Base-by-base conservation (phyloP, 23 tunicate species). In the Styela plicata region DNA sequence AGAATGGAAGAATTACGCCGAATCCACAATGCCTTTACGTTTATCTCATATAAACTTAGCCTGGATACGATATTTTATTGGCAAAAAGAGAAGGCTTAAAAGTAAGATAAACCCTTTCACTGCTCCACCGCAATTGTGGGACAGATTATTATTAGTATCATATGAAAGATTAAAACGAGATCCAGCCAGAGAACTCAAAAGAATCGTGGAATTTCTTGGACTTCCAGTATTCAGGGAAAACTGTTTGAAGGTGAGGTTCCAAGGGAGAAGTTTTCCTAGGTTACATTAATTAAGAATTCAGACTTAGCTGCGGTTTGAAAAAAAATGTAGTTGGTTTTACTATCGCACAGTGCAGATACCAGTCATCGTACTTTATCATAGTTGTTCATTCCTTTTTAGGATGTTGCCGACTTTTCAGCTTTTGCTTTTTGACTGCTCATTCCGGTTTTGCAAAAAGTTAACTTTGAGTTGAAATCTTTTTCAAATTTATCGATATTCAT, bases 181-280 rank as follows among this genome's bases (percentile, higher is more conserved):
- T 22, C 30, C 71, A 67, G 22, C 24, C 17, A 67, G 22, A 22
- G 71, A 67, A 22, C 30, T 67, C 17, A 67, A 67, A 67, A 27
- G 71, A 67, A 29, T 67, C 17, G 31, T 67, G 16, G 24, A 67
- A 16, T 67, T 67, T 1, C 71, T 67, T 67, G 71, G 71, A 25
- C 71, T 67, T 22, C 71, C 71, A 1, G 71, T 67, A 27, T 67
- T 25, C 71, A 67, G 71, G 22, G 17, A 67, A 67, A 21, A 67
- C 19, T 67, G 71, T 67, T 25, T 67, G 22, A 23, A 67, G 71
- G 71, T 67, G 22, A 25, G 31, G 0, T 25, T 29, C 57, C 57
- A 7, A n/a, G n/a, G n/a, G n/a, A n/a, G n/a, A n/a, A n/a, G n/a
- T n/a, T n/a, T n/a, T n/a, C n/a, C n/a, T n/a, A n/a, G n/a, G n/a